phyloP scores from a whole-genome alignment of 2,113 vertebrate species.

The Varanus komodoensis region DNA sequence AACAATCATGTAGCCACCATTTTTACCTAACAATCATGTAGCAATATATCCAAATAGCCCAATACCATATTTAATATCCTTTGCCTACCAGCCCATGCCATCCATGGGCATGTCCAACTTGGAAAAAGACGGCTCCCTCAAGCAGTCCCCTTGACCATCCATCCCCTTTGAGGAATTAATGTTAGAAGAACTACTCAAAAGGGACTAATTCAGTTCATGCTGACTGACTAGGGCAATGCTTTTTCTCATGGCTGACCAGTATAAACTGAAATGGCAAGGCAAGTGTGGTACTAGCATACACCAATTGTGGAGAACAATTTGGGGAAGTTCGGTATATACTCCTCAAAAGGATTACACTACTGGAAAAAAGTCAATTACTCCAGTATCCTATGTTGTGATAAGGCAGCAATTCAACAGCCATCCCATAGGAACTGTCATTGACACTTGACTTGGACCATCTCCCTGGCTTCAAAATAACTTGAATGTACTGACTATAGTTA shows the following conservation, averaged over 20 bases:
- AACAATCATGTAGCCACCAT: too few species aligned
- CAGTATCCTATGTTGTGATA: slow-evolving; percentile 14
- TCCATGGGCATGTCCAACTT: background rate
- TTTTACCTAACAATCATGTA: too few species aligned
- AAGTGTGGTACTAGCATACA: background rate
- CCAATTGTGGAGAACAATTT: background rate
- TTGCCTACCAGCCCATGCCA: background rate
- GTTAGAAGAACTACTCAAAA: background rate
- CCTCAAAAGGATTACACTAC: background rate
- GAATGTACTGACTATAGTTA: slow-evolving; percentile 59
- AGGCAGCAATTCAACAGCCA: slow-evolving; percentile 18
- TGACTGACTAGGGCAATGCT: background rate
- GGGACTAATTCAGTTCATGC: background rate
- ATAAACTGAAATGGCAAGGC: background rate
- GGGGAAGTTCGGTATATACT: background rate
- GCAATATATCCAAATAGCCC: too few species aligned
- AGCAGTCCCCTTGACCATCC: background rate
- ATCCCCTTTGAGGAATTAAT: background rate
- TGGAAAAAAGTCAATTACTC: background rate
- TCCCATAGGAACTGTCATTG: slow-evolving; percentile 19
- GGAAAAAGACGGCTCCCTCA: background rate
- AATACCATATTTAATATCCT: background rate
- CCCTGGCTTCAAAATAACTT: slow-evolving; percentile 33
- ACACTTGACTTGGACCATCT: slow-evolving; percentile 28
- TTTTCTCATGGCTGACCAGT: background rate